Percentiles rank a stretch among this genome's conserved stretches.
Conservation (phyloP, 2,113 vertebrate species). For the Podarcis cretensis region DNA sequence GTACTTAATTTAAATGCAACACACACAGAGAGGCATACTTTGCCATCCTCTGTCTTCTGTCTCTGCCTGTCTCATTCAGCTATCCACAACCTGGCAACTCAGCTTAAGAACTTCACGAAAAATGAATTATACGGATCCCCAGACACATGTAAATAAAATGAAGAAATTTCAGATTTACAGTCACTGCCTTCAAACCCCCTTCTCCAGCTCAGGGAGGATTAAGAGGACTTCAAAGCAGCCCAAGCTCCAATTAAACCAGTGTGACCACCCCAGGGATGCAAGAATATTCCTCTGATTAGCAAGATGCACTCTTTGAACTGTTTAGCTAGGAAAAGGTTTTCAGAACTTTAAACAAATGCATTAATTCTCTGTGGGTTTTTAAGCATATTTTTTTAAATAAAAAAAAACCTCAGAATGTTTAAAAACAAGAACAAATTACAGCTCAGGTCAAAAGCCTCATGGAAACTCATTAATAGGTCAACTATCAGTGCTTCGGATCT, state of each 20-base stretch:
- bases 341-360: slow-evolving; percentile 75
- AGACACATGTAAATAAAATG: slow-evolving; percentile 82
- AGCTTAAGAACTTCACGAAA: slow-evolving; percentile 56
- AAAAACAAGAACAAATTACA: slow-evolving; percentile 56
- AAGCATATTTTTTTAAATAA: slow-evolving; percentile 31
- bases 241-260: slow-evolving; percentile 79
- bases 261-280: slow-evolving; percentile 74
- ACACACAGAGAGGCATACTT: slow-evolving; percentile 31
- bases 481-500: slow-evolving; percentile 1
- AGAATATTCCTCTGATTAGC: slow-evolving; percentile 79
- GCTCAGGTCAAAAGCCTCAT: slow-evolving; percentile 39
- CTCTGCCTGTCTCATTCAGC: slow-evolving; percentile 63
- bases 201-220: slow-evolving; percentile 77
- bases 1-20: slow-evolving; percentile 54
- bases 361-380: slow-evolving; percentile 48
- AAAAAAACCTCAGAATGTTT: slow-evolving; percentile 34
- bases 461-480: slow-evolving; percentile 40
- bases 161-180: slow-evolving; percentile 73
- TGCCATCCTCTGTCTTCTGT: slow-evolving; percentile 48
- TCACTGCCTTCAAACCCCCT: slow-evolving; percentile 67
- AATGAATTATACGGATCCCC: slow-evolving; percentile 64
- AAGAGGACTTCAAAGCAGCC: slow-evolving; percentile 80
- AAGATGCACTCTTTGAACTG: slow-evolving; percentile 80
- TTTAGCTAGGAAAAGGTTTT: slow-evolving; percentile 65
- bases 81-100: slow-evolving; percentile 51